These are phyloP conservation scores for Pseudopleuronectes americanus DNA, from an alignment of 2,797 vertebrate species.

Conservation along the genomic window DNA sequence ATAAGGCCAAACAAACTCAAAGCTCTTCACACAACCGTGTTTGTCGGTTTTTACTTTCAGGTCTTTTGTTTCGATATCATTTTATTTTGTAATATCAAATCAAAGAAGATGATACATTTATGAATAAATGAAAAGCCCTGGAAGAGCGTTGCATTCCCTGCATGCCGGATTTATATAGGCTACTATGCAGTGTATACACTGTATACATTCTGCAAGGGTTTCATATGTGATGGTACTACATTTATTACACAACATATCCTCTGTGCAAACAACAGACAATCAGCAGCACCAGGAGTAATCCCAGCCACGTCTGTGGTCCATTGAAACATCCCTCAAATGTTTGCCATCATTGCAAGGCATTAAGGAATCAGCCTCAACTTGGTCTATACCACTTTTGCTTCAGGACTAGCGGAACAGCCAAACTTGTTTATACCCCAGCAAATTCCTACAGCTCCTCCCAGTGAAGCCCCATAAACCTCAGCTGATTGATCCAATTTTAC, in stretches of 20 bases:
- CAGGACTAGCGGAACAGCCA: not conserved
- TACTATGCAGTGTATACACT: too few species aligned
- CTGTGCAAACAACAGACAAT: too few species aligned
- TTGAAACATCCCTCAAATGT: too few species aligned
- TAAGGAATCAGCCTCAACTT: too few species aligned
- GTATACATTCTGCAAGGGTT: too few species aligned
- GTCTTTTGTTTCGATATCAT: conserved; percentile 13
- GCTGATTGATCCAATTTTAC: conserved; percentile 12
- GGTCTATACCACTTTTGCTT: not conserved
- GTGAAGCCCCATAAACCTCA: not conserved
- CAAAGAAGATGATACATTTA: not conserved
- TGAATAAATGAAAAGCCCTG: not conserved
- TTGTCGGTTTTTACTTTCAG: not conserved
- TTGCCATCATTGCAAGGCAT: too few species aligned
- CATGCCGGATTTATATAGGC: too few species aligned
- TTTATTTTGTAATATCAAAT: not conserved
- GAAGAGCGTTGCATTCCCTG: too few species aligned
- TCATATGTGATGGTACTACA: too few species aligned
- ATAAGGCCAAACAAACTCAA: conserved; percentile 20
- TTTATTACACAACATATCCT: too few species aligned
- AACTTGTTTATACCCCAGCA: not conserved
- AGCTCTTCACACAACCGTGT: conserved; percentile 25
- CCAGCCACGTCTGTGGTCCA: too few species aligned
- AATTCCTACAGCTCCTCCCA: conserved; percentile 5
- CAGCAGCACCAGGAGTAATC: too few species aligned